A percentile compares a stretch with the other conserved stretches of the same genome.
phyloP scores from a whole-genome alignment of 2,113 vertebrate genomes.

The Neotoma lepida region DNA sequence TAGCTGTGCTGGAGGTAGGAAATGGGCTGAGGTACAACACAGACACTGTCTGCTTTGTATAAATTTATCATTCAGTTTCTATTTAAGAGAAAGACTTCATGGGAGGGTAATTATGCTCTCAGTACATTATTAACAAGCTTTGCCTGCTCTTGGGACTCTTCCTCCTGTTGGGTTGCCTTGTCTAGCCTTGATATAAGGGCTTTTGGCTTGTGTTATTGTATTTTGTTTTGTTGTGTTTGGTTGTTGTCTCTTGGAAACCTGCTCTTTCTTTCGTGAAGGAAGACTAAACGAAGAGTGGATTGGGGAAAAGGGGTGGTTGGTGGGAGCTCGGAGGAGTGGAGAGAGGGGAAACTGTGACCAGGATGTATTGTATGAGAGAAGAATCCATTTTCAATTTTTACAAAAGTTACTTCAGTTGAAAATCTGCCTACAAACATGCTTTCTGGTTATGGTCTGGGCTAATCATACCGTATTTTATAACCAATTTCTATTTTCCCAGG shows the following conservation, averaged over 20 bases:
- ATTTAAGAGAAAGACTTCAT: neutral
- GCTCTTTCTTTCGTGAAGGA: neutral
- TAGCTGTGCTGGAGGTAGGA: neutral
- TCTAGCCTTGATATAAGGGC: neutral
- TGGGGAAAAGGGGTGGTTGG: neutral
- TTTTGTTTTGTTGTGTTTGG: neutral
- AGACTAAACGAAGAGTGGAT: neutral
- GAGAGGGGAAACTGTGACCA: too few species aligned
- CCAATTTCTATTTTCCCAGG: constrained; percentile 41
- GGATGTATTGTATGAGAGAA: neutral
- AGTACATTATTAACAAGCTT: neutral
- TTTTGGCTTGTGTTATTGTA: neutral
- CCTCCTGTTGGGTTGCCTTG: neutral
- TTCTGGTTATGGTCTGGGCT: constrained; percentile 21
- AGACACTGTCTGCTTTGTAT: neutral
- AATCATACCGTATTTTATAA: neutral
- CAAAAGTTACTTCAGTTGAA: neutral
- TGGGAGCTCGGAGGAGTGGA: neutral
- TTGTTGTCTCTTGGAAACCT: neutral
- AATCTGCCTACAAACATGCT: neutral
- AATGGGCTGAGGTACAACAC: neutral
- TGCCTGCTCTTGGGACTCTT: neutral
- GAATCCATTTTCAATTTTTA: neutral
- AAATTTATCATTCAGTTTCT: neutral
- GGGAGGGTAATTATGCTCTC: neutral